These are phyloP conservation scores for Kryptopterus vitreolus DNA, from an alignment of 2,797 vertebrate species.

Conservation along the genomic window DNA sequence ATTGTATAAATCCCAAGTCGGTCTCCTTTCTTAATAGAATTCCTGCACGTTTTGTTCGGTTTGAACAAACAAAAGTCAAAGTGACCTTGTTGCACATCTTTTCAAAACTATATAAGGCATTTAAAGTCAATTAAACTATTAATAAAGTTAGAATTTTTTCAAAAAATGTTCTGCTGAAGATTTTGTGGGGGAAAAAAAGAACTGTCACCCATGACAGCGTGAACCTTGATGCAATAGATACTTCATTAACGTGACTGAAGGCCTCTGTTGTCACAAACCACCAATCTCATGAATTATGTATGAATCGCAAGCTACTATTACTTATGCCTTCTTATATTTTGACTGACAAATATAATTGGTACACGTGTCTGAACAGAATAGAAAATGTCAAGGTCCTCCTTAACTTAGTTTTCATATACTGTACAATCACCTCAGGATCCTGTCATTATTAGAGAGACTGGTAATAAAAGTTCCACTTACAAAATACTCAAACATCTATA, in stretches of 20 bases:
- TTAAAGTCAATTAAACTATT: background rate
- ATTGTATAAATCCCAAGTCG: background rate
- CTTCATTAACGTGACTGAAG: conserved; percentile 54
- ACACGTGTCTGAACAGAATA: conserved; percentile 46
- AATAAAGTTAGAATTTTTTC: background rate
- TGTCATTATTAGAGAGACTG: conserved; percentile 22
- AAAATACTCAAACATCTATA: background rate
- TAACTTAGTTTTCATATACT: conserved; percentile 17
- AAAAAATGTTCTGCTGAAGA: conserved; percentile 9
- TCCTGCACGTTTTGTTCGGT: background rate
- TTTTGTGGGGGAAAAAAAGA: background rate
- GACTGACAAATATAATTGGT: conserved; percentile 54
- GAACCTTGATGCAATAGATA: conserved; percentile 49
- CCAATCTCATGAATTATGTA: conserved; percentile 52
- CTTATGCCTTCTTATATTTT: conserved; percentile 40
- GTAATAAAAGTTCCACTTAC: conserved; percentile 26
- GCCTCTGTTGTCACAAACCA: conserved; percentile 52
- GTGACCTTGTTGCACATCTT: background rate
- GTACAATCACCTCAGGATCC: background rate
- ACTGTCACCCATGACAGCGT: conserved; percentile 42
- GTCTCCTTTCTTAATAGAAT: background rate
- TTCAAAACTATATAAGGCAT: background rate
- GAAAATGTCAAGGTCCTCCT: conserved; percentile 50
- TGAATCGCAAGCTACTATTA: conserved; percentile 45
- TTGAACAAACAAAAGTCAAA: background rate